Conservation (phyloP, 1,140 invertebrate genomes). For the Drosophila varians region DNA sequence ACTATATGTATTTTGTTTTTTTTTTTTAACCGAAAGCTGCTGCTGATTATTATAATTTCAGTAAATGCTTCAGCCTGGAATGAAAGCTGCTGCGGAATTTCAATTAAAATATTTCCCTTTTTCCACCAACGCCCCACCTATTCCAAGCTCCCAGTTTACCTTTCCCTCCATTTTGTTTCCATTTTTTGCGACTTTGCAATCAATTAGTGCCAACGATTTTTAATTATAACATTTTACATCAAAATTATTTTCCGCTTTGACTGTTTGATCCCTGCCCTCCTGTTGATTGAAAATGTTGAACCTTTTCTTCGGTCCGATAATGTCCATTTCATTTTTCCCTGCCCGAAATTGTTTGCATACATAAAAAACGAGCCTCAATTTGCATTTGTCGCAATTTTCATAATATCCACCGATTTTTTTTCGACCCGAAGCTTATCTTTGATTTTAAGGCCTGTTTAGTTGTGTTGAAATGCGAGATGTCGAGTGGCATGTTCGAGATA, state of each 20-base stretch:
- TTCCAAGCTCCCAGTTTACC: background rate
- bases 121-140: slow-evolving; percentile 5
- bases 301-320: slow-evolving; percentile 3
- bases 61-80: slow-evolving; percentile 51
- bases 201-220: slow-evolving; percentile 52
- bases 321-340: slow-evolving; percentile 5
- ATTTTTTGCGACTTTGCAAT: slow-evolving; percentile 36
- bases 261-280: slow-evolving; percentile 2
- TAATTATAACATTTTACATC: slow-evolving; percentile 51
- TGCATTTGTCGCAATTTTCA: slow-evolving; percentile 67
- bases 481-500: slow-evolving; percentile 50
- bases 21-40: slow-evolving; percentile 18
- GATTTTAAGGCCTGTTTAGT: slow-evolving; percentile 33
- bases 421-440: slow-evolving; percentile 22
- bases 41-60: slow-evolving; percentile 63
- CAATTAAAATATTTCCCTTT: slow-evolving; percentile 64
- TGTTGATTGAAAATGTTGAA: slow-evolving; percentile 33
- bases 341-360: slow-evolving; percentile 46
- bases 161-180: slow-evolving; percentile 7
- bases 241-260: slow-evolving; percentile 18
- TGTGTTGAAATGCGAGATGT: slow-evolving; percentile 52
- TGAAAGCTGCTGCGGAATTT: slow-evolving; percentile 56
- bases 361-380: slow-evolving; percentile 52
- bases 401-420: slow-evolving; percentile 36
- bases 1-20: slow-evolving; percentile 19